Evolutionary conservation across 2,113 vertebrate genomes (phyloP), one percentile per base, ranked within the genome.

Genomic region (Thalassarche chlororhynchos): DNA sequence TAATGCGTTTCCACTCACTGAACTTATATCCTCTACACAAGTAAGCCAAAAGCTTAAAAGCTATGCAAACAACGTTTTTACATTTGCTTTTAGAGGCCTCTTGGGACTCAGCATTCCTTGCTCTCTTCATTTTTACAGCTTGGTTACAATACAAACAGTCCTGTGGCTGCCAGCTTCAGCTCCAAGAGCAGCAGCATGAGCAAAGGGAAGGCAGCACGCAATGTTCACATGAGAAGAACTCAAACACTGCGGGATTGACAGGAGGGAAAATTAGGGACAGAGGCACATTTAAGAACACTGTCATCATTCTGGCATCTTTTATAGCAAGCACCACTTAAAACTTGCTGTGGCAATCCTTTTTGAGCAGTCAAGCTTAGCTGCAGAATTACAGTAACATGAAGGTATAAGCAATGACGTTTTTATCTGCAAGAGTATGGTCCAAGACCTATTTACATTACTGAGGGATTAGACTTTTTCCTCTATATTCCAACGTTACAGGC

Each of bases 71-170:
- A 83, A 81, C 47, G 62, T 74, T 93, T 89, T 87, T 62, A 68
- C 38, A 58, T 72, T 94, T 82, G 84, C 87, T 93, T 96, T 89
- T 88, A 90, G 60, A 94, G 52, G 79, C 54, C 89, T 89, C 28
- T 5, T 3, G 28, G 89, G 90, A 84, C 57, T 70, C 69, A 38
- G 36, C 85, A 70, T 90, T 89, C 51, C 32, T 81, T 5, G 5
- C 5, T n/a, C 31, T 84, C 76, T 62, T 77, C 68, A 76, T 61
- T 85, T 94, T 71, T 52, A 84, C 74, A 89, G 83, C 57, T 60
- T 91, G 61, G 79, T 72, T 84, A 72, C 47, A 91, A 58, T 10
- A 75, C 36, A 71, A 95, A 93, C 40, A 75, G 76, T 92, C 62
- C 90, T 28, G 38, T 9, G 87, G 51, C 68, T 68, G 68, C 42